A percentile compares a stretch with the other conserved stretches of the same genome.
phyloP scores from a whole-genome alignment of 2,888 invertebrate genomes.

The Stenodema calcarata region DNA sequence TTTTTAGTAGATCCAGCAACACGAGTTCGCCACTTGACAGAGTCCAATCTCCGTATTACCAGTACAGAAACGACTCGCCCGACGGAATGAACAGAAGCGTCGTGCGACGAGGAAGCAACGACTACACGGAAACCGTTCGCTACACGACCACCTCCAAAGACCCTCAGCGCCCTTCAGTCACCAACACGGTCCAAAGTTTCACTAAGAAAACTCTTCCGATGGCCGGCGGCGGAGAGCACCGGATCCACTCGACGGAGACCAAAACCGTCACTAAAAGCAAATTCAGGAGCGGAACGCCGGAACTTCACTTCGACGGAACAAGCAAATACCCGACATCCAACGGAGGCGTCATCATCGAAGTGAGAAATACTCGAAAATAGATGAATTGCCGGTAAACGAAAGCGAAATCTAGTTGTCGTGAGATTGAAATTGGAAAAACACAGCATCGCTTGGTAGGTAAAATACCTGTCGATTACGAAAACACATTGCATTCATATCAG shows the following conservation, averaged over 20 bases:
- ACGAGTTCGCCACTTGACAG: constrained; percentile 54
- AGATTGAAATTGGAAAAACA: background rate
- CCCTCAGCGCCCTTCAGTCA: constrained; percentile 72
- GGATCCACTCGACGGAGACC: constrained; percentile 74
- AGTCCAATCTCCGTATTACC: constrained; percentile 55
- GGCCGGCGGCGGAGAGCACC: constrained; percentile 71
- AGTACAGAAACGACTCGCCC: constrained; percentile 54
- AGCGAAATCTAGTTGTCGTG: background rate
- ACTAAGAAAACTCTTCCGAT: constrained; percentile 73
- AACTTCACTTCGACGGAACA: constrained; percentile 66
- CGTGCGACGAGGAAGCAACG: constrained; percentile 68
- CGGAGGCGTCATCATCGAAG: constrained; percentile 70
- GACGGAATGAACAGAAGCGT: constrained; percentile 54
- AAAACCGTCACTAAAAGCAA: constrained; percentile 74
- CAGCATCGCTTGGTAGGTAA: too few relatives aligned
- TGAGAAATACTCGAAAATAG: constrained; percentile 62
- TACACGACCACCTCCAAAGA: constrained; percentile 73
- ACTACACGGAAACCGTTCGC: constrained; percentile 75
- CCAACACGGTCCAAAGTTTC: constrained; percentile 74
- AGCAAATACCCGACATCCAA: constrained; percentile 59
- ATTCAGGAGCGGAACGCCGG: constrained; percentile 63
- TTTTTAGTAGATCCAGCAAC: constrained; percentile 52
- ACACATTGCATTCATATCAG: too few relatives aligned
- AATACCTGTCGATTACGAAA: too few relatives aligned
- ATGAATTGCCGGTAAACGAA: too few relatives aligned